phyloP scores from a whole-genome alignment of 2,113 vertebrate genomes.

The Hippocampus comes region DNA sequence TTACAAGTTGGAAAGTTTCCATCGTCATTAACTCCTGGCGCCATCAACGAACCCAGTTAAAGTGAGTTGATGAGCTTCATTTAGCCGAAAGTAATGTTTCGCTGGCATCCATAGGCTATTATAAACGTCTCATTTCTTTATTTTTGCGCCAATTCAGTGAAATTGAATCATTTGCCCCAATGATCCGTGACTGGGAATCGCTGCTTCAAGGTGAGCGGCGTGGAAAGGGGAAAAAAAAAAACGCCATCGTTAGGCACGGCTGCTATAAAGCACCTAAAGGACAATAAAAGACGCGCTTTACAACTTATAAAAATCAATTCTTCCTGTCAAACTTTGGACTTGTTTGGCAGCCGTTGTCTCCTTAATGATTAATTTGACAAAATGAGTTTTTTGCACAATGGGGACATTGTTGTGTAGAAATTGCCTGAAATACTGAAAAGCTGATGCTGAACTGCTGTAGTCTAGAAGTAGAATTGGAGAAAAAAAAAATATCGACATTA shows the following conservation, averaged over 20 bases:
- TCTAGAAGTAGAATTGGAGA: neutral
- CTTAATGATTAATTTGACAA: slow-evolving; percentile 15
- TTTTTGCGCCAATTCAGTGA: neutral
- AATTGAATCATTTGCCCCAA: neutral
- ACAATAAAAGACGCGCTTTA: slow-evolving; percentile 17
- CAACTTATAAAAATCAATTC: neutral
- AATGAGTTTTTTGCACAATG: slow-evolving; percentile 77
- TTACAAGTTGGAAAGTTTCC: no score
- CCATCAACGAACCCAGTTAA: no score
- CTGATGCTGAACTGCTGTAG: no score
- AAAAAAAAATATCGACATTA: no score
- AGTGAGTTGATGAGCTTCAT: no score
- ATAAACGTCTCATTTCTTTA: no score
- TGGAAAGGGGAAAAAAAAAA: neutral
- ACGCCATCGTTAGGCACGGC: neutral
- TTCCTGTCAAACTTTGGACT: slow-evolving; percentile 15
- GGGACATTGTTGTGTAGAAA: slow-evolving; percentile 69
- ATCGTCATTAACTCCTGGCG: no score
- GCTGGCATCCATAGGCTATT: no score
- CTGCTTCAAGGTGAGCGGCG: neutral
- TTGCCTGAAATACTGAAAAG: neutral
- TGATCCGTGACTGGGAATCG: neutral
- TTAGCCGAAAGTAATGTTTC: no score
- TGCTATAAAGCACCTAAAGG: neutral
- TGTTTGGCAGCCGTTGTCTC: neutral